Evolutionary conservation across 2,888 invertebrate genomes (phyloP).

Genomic region (Lottia scabra): DNA sequence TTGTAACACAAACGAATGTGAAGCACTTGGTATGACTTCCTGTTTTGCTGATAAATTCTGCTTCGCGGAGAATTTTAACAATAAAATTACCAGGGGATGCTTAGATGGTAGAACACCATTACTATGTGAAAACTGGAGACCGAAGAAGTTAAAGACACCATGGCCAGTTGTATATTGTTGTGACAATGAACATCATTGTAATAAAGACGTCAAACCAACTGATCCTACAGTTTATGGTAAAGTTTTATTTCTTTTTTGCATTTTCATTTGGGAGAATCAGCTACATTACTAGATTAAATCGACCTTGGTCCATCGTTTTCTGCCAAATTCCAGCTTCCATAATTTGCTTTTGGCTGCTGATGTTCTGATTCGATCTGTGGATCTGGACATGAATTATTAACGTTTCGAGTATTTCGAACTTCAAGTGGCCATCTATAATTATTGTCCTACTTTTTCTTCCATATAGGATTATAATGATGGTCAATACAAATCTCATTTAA

Average conservation of each 20-base stretch:
- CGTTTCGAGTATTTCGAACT: no score
- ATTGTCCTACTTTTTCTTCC: no score
- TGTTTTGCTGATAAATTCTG: conserved; percentile 68
- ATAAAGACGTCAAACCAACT: conserved; percentile 59
- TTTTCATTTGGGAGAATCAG: no score
- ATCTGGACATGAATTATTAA: no score
- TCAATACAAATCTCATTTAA: no score
- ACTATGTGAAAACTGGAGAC: conserved; percentile 69
- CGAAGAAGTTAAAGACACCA: conserved; percentile 48
- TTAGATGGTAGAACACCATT: conserved; percentile 66
- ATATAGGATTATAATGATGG: no score
- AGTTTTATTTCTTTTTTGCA: not conserved
- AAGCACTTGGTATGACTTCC: conserved; percentile 42
- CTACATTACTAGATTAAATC: no score
- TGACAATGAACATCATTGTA: conserved; percentile 62
- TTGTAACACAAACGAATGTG: conserved; percentile 68
- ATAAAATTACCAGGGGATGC: conserved; percentile 66
- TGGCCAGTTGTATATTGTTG: conserved; percentile 70
- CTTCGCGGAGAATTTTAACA: conserved; percentile 68
- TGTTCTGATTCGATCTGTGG: no score
- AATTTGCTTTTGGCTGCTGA: no score
- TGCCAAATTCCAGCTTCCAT: no score
- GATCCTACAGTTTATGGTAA: conserved; percentile 43
- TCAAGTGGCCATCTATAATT: no score
- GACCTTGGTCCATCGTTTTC: no score